phyloP scores from a whole-genome alignment of 1,140 invertebrate genomes.

The Charaxes varanes region DNA sequence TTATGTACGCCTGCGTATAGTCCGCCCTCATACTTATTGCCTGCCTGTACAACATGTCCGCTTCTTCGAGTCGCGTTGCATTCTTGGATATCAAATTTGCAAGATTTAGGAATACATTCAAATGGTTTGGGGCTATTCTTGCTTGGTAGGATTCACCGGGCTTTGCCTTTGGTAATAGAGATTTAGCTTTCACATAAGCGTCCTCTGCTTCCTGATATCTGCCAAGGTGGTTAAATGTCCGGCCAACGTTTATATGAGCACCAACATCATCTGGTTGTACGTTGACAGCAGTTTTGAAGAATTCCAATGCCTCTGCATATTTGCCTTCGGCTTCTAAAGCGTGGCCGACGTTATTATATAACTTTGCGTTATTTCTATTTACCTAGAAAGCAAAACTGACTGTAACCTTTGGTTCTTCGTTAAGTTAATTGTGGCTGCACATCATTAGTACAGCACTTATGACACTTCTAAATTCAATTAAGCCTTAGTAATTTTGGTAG shows the following conservation, averaged over 20 bases:
- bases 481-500: too few species aligned
- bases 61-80: slow-evolving; percentile 92
- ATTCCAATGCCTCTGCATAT: slow-evolving; percentile 90
- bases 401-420: too few species aligned
- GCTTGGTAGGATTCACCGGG: slow-evolving; percentile 96
- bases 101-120: slow-evolving; percentile 96
- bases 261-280: slow-evolving; percentile 97
- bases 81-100: slow-evolving; percentile 97
- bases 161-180: slow-evolving; percentile 91
- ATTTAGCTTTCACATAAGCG: slow-evolving; percentile 92
- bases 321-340: slow-evolving; percentile 90
- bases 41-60: slow-evolving; percentile 92
- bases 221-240: slow-evolving; percentile 95
- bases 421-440: too few species aligned
- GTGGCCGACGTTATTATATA: slow-evolving; percentile 98
- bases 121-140: slow-evolving; percentile 95
- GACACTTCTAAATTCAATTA: too few species aligned
- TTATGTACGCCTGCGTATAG: slow-evolving; percentile 98
- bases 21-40: slow-evolving; percentile 98
- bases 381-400: slow-evolving; percentile 70
- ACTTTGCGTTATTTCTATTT: slow-evolving; percentile 94
- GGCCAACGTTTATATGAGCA: slow-evolving; percentile 96
- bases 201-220: slow-evolving; percentile 92
- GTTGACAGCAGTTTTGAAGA: slow-evolving; percentile 93
- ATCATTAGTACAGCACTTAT: too few species aligned